Base-by-base conservation (phyloP, 2,888 invertebrate species). In the Phaedon cochleariae region DNA sequence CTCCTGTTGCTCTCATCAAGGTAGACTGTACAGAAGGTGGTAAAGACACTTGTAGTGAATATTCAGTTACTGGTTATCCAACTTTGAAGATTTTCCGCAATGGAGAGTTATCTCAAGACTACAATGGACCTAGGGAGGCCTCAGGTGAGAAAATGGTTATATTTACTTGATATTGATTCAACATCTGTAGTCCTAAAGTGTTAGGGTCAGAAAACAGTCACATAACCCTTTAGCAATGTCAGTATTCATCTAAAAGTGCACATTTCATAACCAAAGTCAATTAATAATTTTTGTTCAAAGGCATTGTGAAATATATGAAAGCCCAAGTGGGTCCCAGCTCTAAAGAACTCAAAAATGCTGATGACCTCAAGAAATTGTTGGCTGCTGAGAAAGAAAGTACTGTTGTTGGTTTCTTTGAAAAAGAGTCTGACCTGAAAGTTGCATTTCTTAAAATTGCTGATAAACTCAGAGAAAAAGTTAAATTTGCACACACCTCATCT, bases 321-420 rank as follows among this genome's bases (percentile, higher is more conserved):
- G 91, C 94, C 58, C 97, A 98, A 88, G 97, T 97, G 68, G 98
- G 98, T 21, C 98, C 99, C 22, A 93, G 95, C 75, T 96, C 98
- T 4, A 96, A 91, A 83, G 94, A 95, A 73, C 82, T 99, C 48
- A 87, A 86, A 37, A 86, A 88, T 49, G 84, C 90, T 2, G 90
- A 88, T 18, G 93, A 92, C 58, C 88, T 90, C 3, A 89, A 92
- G 60, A 89, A 90, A 57, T 94, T 93, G 85, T 80, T 94, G 49
- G 70, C 60, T 7, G 83, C 86, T 20, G 90, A 91, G 69, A 90
- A 92, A 74, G 96, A 97, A 70, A 90, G 92, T 61, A 89, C 89
- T 0, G 87, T 97, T 59, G 84, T 97, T 79, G 97, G 96, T 74
- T 94, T 92, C 88, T 95, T 95, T 71, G 91, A 92, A 77, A 87